These are phyloP conservation scores for Nymphalis io DNA, from an alignment of 1,140 invertebrate species.

Conservation along the genomic window DNA sequence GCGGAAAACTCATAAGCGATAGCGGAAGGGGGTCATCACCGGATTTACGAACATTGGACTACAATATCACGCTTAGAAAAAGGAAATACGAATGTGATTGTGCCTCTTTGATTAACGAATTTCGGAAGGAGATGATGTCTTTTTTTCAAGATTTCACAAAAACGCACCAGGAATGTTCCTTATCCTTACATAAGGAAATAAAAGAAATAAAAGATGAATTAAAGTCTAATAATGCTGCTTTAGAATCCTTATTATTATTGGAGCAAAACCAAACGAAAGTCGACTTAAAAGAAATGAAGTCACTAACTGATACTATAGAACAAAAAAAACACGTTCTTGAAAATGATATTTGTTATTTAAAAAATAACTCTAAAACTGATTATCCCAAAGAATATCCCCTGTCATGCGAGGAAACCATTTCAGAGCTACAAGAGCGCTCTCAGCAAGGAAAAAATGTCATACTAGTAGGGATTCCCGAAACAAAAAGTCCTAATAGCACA, in stretches of 20 bases:
- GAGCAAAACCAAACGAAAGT: slow-evolving; percentile 22
- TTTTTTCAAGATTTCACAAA: slow-evolving; percentile 21
- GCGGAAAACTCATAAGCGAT: slow-evolving; percentile 12
- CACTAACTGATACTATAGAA: slow-evolving; percentile 15
- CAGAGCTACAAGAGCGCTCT: slow-evolving; percentile 19
- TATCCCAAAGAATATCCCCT: slow-evolving; percentile 19
- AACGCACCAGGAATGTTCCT: slow-evolving; percentile 17
- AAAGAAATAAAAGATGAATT: slow-evolving; percentile 24
- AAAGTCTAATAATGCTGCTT: slow-evolving; percentile 20
- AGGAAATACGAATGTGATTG: slow-evolving; percentile 17
- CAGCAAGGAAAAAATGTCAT: slow-evolving; percentile 31
- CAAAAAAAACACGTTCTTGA: slow-evolving; percentile 22
- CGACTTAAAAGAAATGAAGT: slow-evolving; percentile 8
- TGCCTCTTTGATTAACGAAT: slow-evolving; percentile 6
- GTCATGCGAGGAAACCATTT: slow-evolving; percentile 15
- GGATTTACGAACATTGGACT: slow-evolving; percentile 8
- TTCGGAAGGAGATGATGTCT: slow-evolving; percentile 16
- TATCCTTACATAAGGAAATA: slow-evolving; percentile 20
- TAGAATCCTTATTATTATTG: slow-evolving; percentile 14
- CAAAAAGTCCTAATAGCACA: not conserved
- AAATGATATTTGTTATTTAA: slow-evolving; percentile 20
- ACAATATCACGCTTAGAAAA: slow-evolving; percentile 15
- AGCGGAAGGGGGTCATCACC: slow-evolving; percentile 9
- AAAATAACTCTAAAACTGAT: slow-evolving; percentile 16
- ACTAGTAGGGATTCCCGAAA: slow-evolving; percentile 24